Base-by-base conservation (phyloP, 2,888 invertebrate species). In the Exephanes ischioxanthus region DNA sequence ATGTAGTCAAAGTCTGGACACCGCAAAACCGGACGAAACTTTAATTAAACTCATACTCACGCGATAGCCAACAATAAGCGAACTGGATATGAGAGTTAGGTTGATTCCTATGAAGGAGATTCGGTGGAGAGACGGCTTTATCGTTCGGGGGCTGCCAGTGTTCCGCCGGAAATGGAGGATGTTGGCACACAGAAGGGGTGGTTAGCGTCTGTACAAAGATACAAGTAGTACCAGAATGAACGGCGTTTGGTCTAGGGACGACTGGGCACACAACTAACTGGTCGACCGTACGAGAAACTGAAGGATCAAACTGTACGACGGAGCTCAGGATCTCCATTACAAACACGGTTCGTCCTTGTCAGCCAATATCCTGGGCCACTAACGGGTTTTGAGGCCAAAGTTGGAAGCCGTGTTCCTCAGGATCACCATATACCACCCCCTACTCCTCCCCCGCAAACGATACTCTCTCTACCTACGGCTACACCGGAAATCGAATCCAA, bases 311-410 rank as follows among this genome's bases (percentile, higher is more conserved):
- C 85, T 87, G 84, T 84, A 87, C 83, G 58, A 48, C 80, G 80
- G 45, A 79, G 80, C 84, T 79, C 79, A 73, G 85, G 87, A 88
- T 88, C 87, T 88, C 87, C 87, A 88, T 88, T 87, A 87, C 87
- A 88, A 88, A 87, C 87, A 85, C 82, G 84, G 84, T 82, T 81
- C 84, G 87, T 88, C 83, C 85, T 87, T 88, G 87, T 83, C 86
- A 85, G 87, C 87, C 87, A 88, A 88, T 88, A 88, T 87, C 87
- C 87, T 84, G 80, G 58, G 83, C 83, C 68, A 83, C 83, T 84
- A 82, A 84, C 78, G 83, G 84, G 63, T 33, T 84, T 75, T 58
- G 75, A 79, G 83, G 71, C 76, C 45, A 82, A 87, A 87, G 85
- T 87, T 87, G 78, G 86, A 78, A 83, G 80, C 84, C 67, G 80